Conservation (phyloP, 92 coral and sea anemone genomes). For the Montipora capitata region DNA sequence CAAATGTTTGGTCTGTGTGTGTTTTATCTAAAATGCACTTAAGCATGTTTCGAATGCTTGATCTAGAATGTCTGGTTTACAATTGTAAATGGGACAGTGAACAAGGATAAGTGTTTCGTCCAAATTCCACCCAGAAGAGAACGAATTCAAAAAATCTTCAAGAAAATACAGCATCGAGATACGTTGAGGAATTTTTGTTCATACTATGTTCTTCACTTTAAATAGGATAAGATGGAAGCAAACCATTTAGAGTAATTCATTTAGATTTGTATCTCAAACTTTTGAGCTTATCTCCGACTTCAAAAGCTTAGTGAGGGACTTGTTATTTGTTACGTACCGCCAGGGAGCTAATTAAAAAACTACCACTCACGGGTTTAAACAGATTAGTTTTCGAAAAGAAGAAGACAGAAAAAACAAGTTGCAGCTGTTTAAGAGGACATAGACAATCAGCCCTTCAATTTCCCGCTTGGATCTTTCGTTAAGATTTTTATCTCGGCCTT, state of each 20-base stretch:
- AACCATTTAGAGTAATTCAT: not conserved
- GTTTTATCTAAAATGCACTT: slow-evolving; percentile 30
- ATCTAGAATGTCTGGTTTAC: not conserved
- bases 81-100: not conserved
- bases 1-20: slow-evolving; percentile 12
- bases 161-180: too few species aligned
- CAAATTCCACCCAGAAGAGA: too few species aligned
- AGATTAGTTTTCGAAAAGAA: not conserved
- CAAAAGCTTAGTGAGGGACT: not conserved
- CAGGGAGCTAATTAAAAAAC: slow-evolving; percentile 13
- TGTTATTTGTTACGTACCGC: not conserved
- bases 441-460: slow-evolving; percentile 4
- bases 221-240: not conserved
- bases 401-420: not conserved
- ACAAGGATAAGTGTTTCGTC: not conserved
- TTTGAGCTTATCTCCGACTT: not conserved
- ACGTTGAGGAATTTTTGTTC: not conserved
- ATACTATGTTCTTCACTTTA: not conserved
- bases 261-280: slow-evolving; percentile 22
- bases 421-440: not conserved
- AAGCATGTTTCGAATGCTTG: slow-evolving; percentile 11
- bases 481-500: not conserved
- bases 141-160: too few species aligned
- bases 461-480: slow-evolving; percentile 11
- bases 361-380: too few species aligned